A percentile compares a stretch with the other conserved stretches of the same genome.
These are phyloP conservation scores for Stramonita haemastoma DNA, from an alignment of 2,888 invertebrate genomes.

Conservation along the genomic window DNA sequence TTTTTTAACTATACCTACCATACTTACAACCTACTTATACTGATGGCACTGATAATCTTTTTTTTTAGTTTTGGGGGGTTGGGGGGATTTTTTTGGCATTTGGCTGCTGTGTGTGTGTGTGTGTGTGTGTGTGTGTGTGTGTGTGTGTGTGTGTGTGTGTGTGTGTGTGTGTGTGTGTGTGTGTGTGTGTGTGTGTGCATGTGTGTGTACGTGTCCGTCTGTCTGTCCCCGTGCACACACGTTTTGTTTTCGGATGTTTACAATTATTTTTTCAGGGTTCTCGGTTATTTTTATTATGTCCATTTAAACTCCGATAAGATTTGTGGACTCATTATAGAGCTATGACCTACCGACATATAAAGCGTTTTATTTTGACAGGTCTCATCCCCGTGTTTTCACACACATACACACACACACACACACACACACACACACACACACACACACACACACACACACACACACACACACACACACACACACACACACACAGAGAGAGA, in stretches of 20 bases:
- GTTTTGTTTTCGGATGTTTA: too few species aligned
- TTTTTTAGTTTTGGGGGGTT: conserved; percentile 1
- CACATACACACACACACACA: too few species aligned
- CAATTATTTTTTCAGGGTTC: too few species aligned
- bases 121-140: conserved; percentile 20
- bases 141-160: conserved; percentile 22
- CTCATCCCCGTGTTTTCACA: too few species aligned
- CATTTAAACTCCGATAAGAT: too few species aligned
- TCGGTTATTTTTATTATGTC: too few species aligned
- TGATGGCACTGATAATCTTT: background rate
- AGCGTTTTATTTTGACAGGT: too few species aligned
- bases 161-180: conserved; percentile 26
- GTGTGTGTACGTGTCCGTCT: background rate
- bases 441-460: background rate
- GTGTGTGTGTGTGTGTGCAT: conserved; percentile 27
- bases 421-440: conserved; percentile 15
- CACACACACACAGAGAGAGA: background rate
- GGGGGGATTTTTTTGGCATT: conserved; percentile 12
- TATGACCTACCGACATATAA: too few species aligned
- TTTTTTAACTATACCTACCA: too few species aligned
- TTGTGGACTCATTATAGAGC: too few species aligned
- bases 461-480: background rate
- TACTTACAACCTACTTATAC: too few species aligned
- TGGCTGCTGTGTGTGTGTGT: background rate
- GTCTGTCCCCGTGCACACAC: background rate